Base-by-base conservation (phyloP, 2,797 vertebrate species). In the Pygocentrus nattereri region DNA sequence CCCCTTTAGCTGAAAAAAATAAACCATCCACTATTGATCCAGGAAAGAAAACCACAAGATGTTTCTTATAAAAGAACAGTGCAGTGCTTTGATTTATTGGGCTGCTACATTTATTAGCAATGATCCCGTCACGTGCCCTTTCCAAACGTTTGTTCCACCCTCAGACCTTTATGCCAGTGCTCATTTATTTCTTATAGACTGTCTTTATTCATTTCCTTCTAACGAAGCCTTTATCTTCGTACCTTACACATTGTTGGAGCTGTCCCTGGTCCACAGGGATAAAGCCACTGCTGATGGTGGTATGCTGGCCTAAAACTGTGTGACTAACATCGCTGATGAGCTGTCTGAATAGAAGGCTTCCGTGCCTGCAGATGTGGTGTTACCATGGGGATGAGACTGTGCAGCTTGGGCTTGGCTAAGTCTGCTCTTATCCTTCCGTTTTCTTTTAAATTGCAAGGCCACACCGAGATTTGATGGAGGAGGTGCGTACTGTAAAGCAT, bases 321-420 rank as follows among this genome's bases (percentile, higher is more conserved):
- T 85, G 83, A 81, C 79, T 81, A 85, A 85, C 86, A 84, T 87
- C 80, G 44, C 73, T 84, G 84, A 87, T 85, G 84, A 83, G 79
- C 81, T 83, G 84, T 80, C 84, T 85, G 79, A 84, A 85, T 82
- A 65, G 79, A 87, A 80, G 78, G 81, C 86, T 85, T 84, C 80
- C 85, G 56, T 67, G 74, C 76, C 75, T 83, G 86, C 81, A 82
- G 81, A 85, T 85, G 86, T 80, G 76, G 69, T 13, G 86, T 87
- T 87, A 71, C 86, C 81, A 87, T 85, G 86, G 86, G 84, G 79
- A 85, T 85, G 79, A 83, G 64, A 59, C 49, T 65, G 56, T 54
- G 54, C 65, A 74, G 81, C 76, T 62, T 41, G 38, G 77, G 64
- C 69, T 80, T 70, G 79, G 82, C 73, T 77, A 67, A 82, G 76